A percentile compares a stretch with the other conserved stretches of the same genome.
These are phyloP conservation scores for Perccottus glenii DNA, from an alignment of 2,113 vertebrate genomes.

Conservation along the genomic window DNA sequence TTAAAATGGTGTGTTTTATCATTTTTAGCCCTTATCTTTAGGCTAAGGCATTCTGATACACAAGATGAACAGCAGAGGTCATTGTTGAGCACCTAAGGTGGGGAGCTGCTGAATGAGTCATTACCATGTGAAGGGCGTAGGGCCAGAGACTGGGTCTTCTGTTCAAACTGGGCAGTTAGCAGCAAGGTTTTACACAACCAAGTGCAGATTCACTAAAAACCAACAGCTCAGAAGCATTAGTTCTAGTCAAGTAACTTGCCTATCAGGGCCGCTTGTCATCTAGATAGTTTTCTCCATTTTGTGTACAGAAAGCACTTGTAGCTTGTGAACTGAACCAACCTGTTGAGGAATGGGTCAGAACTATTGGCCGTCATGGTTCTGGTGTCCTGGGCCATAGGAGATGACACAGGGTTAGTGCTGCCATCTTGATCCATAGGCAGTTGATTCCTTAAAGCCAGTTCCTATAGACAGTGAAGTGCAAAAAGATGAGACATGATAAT, in stretches of 20 bases:
- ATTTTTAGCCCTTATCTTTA: too few relatives aligned
- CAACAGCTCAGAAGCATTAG: not conserved
- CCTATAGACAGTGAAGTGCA: constrained; percentile 75
- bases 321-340: constrained; percentile 73
- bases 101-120: constrained; percentile 59
- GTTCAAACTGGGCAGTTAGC: constrained; percentile 59
- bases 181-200: constrained; percentile 22
- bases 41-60: constrained; percentile 6
- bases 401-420: constrained; percentile 90
- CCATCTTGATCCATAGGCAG: constrained; percentile 96
- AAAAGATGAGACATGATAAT: constrained; percentile 22
- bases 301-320: not conserved
- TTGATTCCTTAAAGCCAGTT: constrained; percentile 95
- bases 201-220: constrained; percentile 10
- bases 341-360: constrained; percentile 99
- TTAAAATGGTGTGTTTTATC: constrained; percentile 2
- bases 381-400: constrained; percentile 94
- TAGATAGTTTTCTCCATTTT: constrained; percentile 6
- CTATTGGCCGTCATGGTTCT: constrained; percentile 99
- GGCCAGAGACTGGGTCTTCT: constrained; percentile 37
- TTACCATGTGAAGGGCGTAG: constrained; percentile 67
- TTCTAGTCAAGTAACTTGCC: not conserved
- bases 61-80: constrained; percentile 60
- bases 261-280: not conserved
- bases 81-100: constrained; percentile 30